phyloP scores from a whole-genome alignment of 2,113 vertebrate genomes.

The Scolopax mira region DNA sequence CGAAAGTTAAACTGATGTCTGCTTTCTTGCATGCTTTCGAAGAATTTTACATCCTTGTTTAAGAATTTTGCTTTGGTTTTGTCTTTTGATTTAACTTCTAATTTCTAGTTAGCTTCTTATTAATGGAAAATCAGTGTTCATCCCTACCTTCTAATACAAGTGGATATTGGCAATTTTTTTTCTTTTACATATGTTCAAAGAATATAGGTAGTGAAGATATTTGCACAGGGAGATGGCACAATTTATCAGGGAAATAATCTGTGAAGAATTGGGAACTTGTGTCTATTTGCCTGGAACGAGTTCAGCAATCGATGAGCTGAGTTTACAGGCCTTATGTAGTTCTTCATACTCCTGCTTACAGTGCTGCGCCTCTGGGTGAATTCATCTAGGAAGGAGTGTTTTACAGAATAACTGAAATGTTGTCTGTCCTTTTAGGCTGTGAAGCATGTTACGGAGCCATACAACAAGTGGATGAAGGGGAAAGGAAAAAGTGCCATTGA shows the following conservation, averaged over 20 bases:
- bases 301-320: not conserved
- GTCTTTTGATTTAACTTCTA: not conserved
- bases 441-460: constrained; percentile 77
- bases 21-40: not conserved
- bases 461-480: constrained; percentile 75
- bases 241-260: constrained; percentile 30
- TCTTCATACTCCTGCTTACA: not conserved
- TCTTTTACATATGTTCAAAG: not conserved
- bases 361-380: not conserved
- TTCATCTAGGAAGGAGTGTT: not conserved
- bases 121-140: not conserved
- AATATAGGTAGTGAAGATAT: not conserved
- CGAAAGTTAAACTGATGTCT: not conserved
- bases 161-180: not conserved
- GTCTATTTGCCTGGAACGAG: not conserved
- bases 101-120: not conserved
- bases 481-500: constrained; percentile 63
- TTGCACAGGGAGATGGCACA: not conserved
- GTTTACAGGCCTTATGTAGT: not conserved
- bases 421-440: constrained; percentile 72
- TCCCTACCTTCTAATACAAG: not conserved
- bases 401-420: constrained; percentile 29
- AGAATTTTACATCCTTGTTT: not conserved
- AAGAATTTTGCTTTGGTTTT: not conserved
- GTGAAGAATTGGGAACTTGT: not conserved